Percentiles rank a stretch among this genome's conserved stretches.
These are phyloP conservation scores for Sphenodon punctatus DNA, from an alignment of 2,797 vertebrate species.

Conservation along the genomic window DNA sequence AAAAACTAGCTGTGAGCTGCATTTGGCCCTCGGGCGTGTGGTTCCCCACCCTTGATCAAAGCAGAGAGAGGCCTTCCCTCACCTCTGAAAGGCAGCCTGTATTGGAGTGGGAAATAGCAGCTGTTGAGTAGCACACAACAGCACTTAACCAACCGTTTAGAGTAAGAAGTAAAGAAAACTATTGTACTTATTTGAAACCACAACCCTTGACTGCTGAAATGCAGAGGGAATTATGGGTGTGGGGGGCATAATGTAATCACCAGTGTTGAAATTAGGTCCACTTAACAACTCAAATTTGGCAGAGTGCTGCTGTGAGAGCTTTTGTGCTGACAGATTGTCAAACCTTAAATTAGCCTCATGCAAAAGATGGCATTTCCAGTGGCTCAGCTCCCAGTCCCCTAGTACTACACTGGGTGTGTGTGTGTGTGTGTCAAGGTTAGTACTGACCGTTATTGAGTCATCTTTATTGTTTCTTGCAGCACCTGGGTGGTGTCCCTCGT, in stretches of 20 bases:
- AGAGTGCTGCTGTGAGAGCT: neutral
- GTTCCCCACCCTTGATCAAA: too few relatives aligned
- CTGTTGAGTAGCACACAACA: neutral
- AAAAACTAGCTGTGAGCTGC: too few relatives aligned
- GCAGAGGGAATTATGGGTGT: neutral
- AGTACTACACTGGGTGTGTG: neutral
- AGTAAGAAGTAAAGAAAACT: neutral
- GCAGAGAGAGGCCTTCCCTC: too few relatives aligned
- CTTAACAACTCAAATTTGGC: neutral
- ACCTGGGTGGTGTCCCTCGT: constrained; percentile 7
- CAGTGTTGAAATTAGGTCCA: accelerated
- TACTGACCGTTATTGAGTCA: neutral
- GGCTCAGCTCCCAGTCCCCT: neutral
- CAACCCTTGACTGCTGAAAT: neutral
- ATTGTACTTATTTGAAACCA: neutral
- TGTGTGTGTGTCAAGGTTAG: too few relatives aligned
- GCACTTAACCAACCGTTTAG: neutral
- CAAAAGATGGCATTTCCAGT: constrained; percentile 1
- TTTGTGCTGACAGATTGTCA: neutral
- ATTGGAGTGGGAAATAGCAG: neutral
- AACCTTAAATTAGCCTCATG: neutral
- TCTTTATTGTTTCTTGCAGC: neutral
- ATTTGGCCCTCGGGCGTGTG: too few relatives aligned
- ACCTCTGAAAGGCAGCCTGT: accelerated
- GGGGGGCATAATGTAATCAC: neutral